phyloP scores from a whole-genome alignment of 2,888 invertebrate species.

The Melanargia galathea region DNA sequence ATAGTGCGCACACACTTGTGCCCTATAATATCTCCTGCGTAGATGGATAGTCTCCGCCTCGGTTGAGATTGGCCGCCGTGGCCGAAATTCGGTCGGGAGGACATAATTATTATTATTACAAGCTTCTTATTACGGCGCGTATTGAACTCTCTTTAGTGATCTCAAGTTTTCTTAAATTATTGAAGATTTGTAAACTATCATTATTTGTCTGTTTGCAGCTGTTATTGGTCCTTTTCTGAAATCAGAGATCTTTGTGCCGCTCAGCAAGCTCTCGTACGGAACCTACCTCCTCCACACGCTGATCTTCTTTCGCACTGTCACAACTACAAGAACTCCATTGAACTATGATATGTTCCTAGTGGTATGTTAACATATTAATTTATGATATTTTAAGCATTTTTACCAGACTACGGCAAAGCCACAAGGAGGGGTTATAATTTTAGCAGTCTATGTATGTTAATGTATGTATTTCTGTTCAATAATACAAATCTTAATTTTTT shows the following conservation, averaged over 20 bases:
- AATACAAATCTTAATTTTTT: neutral
- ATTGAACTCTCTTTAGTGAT: too few species aligned
- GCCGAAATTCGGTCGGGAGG: too few species aligned
- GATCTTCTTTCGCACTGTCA: constrained; percentile 33
- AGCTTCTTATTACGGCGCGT: too few species aligned
- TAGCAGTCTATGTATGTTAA: too few species aligned
- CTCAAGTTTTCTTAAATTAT: too few species aligned
- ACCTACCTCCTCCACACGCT: constrained; percentile 37
- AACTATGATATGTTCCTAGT: constrained; percentile 17
- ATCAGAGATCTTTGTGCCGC: constrained; percentile 20
- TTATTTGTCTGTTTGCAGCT: constrained; percentile 22
- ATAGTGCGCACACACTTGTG: too few species aligned
- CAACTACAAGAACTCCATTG: constrained; percentile 30
- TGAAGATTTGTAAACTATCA: neutral
- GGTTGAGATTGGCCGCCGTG: too few species aligned
- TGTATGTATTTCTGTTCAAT: neutral
- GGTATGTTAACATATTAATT: constrained; percentile 33
- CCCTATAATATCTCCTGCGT: too few species aligned
- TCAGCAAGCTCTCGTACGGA: constrained; percentile 39
- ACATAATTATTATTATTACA: too few species aligned
- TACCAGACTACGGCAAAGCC: too few species aligned
- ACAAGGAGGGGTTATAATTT: too few species aligned
- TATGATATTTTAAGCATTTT: neutral
- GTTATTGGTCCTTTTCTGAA: constrained; percentile 27
- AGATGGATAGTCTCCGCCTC: too few species aligned